These are phyloP conservation scores for Aphelocoma californica DNA, from an alignment of 2,797 vertebrate species.

Conservation along the genomic window DNA sequence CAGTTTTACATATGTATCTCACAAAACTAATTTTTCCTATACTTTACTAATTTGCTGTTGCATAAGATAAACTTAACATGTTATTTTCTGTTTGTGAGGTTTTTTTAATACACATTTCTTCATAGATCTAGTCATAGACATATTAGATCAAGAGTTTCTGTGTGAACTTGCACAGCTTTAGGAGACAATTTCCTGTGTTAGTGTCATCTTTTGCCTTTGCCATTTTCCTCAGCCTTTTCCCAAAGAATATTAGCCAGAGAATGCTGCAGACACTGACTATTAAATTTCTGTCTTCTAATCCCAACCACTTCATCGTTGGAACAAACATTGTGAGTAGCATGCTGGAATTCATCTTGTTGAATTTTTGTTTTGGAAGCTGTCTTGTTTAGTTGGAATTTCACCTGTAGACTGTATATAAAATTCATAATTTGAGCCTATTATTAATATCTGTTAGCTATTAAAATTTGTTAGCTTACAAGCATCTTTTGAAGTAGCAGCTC, in stretches of 20 bases:
- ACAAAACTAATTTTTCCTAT: neutral
- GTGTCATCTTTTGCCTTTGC: neutral
- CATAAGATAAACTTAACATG: neutral
- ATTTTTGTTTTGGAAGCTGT: neutral
- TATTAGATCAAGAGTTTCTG: neutral
- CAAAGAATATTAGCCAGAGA: conserved; percentile 64
- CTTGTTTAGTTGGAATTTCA: neutral
- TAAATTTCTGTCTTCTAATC: conserved; percentile 88
- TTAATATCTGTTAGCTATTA: neutral
- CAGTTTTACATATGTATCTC: neutral
- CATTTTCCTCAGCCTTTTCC: conserved; percentile 66
- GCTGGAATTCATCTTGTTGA: neutral
- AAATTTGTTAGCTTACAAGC: neutral
- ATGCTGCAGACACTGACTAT: conserved; percentile 76
- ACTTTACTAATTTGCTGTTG: neutral
- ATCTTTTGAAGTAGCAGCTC: neutral
- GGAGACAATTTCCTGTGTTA: neutral
- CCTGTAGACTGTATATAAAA: neutral
- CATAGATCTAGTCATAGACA: neutral
- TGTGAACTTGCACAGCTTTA: neutral
- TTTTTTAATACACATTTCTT: neutral
- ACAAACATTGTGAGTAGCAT: conserved; percentile 86
- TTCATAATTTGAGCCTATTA: neutral
- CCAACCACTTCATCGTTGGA: conserved; percentile 88
- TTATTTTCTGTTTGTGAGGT: accelerated